Evolutionary conservation across 2,113 vertebrate genomes (phyloP).

Genomic region (Ammodytes marinus): DNA sequence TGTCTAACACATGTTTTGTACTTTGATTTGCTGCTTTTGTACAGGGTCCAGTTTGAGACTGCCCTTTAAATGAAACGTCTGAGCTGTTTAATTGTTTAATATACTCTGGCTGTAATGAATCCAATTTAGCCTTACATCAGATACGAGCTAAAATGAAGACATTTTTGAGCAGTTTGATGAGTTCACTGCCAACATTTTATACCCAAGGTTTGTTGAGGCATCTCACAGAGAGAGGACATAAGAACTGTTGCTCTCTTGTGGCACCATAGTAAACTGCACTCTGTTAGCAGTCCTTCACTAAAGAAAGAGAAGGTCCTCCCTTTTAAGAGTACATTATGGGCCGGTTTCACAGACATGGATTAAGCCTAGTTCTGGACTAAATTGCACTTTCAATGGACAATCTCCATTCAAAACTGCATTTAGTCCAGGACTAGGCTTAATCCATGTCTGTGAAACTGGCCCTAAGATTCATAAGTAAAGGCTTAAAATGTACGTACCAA

Average conservation of each 20-base stretch:
- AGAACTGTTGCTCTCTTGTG: slow-evolving; percentile 58
- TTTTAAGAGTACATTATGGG: slow-evolving; percentile 3
- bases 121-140: slow-evolving; percentile 38
- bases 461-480: neutral
- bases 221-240: neutral
- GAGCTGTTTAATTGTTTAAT: slow-evolving; percentile 41
- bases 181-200: slow-evolving; percentile 23
- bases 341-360: too few relatives aligned
- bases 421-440: too few relatives aligned
- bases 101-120: slow-evolving; percentile 52
- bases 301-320: slow-evolving; percentile 5
- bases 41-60: slow-evolving; percentile 65
- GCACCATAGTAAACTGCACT: slow-evolving; percentile 54
- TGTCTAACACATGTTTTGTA: slow-evolving; percentile 60
- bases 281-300: slow-evolving; percentile 4
- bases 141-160: slow-evolving; percentile 25
- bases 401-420: too few relatives aligned
- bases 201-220: neutral
- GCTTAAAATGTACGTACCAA: neutral
- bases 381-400: too few relatives aligned
- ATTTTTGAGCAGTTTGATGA: slow-evolving; percentile 15
- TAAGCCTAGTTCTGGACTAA: too few relatives aligned
- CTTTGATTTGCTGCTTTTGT: slow-evolving; percentile 74
- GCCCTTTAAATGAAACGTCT: slow-evolving; percentile 58
- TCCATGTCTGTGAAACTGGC: too few relatives aligned